Evolutionary conservation across 2,113 vertebrate species (phyloP), one percentile per base, ranked within the genome.

Genomic region (Varanus komodoensis): DNA sequence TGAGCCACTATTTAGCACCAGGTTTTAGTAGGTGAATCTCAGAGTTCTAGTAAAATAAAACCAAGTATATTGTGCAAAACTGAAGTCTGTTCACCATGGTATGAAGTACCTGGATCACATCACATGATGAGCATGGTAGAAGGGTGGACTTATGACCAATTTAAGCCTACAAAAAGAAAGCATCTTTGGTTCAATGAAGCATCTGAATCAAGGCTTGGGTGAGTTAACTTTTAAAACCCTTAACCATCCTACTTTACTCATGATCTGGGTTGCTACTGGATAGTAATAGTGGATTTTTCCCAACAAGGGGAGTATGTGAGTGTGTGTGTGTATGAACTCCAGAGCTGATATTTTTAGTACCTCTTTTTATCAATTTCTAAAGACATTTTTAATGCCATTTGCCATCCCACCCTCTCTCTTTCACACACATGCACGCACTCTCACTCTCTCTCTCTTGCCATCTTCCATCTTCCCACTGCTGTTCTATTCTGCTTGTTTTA

Each of bases 401-500:
- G 8, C 0, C n/a, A 79, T 57, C 1, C 0, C 0, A 1, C 25
- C 50, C 34, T 38, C 17, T 64, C 19, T 50, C 0, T 48, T 54
- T 94, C 27, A 25, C 50, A 23, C 6, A 64, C 14, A 73, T 19
- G 73, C n/a, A 57, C 71, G 11, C 38, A 44, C 38, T 44, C 38
- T 44, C 38, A 44, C 38, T 44, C 38, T 44, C 38, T 8, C 1
- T 89, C 71, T 69, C 61, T 81, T 75, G 23, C 7, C 0, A 69
- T 89, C 32, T 93, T 90, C 14, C 25, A 3, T 83, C 73, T 92
- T 94, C 90, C 89, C 82, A 82, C 78, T 92, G 81, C 78, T 12
- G 80, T 89, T 96, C 73, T 81, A 34, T 91, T 93, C 44, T 89
- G 75, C 69, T 91, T 93, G 90, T 92, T 90, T 80, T 94, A 93